Evolutionary conservation across 1,140 invertebrate species (phyloP), one percentile per base, ranked within the genome.

Genomic region (Anoplophora glabripennis): DNA sequence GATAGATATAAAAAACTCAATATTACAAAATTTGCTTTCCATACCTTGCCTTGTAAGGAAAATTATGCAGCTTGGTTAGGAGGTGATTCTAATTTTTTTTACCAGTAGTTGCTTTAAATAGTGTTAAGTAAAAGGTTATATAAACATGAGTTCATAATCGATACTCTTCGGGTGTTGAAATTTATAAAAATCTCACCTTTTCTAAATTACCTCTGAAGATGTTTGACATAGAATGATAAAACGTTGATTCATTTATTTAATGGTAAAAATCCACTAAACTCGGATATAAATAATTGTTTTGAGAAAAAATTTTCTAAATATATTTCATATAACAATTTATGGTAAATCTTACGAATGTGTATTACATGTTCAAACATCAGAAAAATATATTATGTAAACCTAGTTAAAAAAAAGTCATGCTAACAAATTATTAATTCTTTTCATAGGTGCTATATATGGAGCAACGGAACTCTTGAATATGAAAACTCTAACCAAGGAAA

Each of bases 51-150:
- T 5, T 85, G 85, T 38, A 89, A 91, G 72, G 85, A 89, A 49
- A 96, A 96, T 78, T 94, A 88, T 72, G 84, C 87, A 5, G 83
- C 86, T 21, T 95, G 93, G 93, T 76, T 94, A 9, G 92, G 92
- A 72, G 89, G 85, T 86, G 77, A 57, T 18, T 44, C 7, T 44
- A 38, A 62, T 9, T 4, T 38, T 41, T 14, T 45, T 44, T 44
- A 44, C 8, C 17, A 17, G 11, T 41, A 7, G 28, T 15, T 4
- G 48, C 35, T 49, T 63, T 46, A 18, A 47, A n/a, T 75, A 76
- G 77, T 36, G n/a, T 17, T 14, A 47, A 35, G 54, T 15, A 44
- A 28, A 12, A 44, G 14, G 47, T 53, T 53, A 17, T 7, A 28
- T 9, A 17, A 21, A 28, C 28, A 9, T 47, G 4, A 14, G n/a